phyloP scores from a whole-genome alignment of 2,888 invertebrate species.

The Spialia ferax region DNA sequence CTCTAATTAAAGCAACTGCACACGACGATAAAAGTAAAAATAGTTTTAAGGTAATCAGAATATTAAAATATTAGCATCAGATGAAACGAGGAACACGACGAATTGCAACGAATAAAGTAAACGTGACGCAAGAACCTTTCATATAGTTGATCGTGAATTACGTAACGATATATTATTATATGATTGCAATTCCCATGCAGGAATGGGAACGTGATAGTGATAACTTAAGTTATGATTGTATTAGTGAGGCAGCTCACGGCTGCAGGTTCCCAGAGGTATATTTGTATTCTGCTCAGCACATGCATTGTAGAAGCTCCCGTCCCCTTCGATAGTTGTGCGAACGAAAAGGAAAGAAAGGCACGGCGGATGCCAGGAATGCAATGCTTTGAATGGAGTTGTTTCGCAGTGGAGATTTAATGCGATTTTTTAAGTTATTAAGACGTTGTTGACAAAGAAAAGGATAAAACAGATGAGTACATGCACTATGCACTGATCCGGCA shows the following conservation, averaged over 20 bases:
- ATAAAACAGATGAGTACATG: too few species aligned
- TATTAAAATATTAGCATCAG: too few species aligned
- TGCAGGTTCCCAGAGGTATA: slow-evolving; percentile 39
- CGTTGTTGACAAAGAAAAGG: neutral
- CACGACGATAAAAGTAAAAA: neutral
- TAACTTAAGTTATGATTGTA: slow-evolving; percentile 16
- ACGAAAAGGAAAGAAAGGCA: slow-evolving; percentile 18
- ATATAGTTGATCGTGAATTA: neutral
- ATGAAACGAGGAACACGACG: too few species aligned
- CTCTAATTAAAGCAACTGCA: neutral
- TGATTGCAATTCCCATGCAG: slow-evolving; percentile 16
- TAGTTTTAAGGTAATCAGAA: too few species aligned
- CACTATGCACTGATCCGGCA: too few species aligned
- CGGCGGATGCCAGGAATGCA: slow-evolving; percentile 25
- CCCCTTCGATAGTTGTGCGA: neutral
- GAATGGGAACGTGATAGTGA: slow-evolving; percentile 8
- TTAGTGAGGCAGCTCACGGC: slow-evolving; percentile 43
- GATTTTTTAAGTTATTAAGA: neutral
- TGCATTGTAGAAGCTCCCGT: slow-evolving; percentile 36
- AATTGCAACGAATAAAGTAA: too few species aligned
- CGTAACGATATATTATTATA: neutral
- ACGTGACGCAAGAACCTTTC: neutral
- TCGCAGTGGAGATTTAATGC: neutral
- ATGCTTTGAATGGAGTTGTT: neutral
- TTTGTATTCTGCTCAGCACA: slow-evolving; percentile 42